A percentile compares a stretch with the other conserved stretches of the same genome.
Evolutionary conservation across 2,113 vertebrate species (phyloP).

Genomic region (Entomyzon cyanotis): DNA sequence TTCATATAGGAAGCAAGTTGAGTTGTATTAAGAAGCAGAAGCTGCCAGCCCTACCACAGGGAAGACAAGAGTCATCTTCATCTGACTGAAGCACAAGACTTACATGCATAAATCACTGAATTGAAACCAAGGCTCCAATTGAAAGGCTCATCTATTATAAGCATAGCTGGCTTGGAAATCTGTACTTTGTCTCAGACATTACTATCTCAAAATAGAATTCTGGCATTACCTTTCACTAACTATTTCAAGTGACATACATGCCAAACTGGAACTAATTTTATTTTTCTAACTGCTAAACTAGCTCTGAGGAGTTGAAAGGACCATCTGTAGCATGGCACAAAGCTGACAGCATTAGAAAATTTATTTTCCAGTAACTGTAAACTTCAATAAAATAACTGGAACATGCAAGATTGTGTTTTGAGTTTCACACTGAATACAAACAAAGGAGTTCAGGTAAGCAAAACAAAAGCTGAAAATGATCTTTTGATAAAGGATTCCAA

Average conservation of each 20-base stretch:
- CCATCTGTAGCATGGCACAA: background rate
- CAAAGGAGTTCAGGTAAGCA: background rate
- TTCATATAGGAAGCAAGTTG: background rate
- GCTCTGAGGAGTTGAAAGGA: background rate
- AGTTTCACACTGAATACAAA: background rate
- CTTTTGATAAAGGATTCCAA: background rate
- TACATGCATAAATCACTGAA: background rate
- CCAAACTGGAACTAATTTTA: background rate
- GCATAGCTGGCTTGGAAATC: background rate
- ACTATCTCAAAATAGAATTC: slow-evolving; percentile 10
- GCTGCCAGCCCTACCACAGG: background rate
- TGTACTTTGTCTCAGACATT: slow-evolving; percentile 7
- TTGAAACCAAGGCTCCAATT: background rate
- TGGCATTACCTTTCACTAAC: background rate
- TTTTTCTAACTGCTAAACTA: slow-evolving; percentile 20
- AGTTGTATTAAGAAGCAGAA: background rate
- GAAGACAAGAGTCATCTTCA: background rate
- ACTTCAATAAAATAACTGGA: background rate
- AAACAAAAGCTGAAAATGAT: background rate
- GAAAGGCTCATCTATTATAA: background rate
- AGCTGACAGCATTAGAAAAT: background rate
- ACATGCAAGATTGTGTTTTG: background rate
- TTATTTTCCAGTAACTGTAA: background rate
- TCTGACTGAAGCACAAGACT: background rate
- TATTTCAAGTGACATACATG: background rate